Conservation (phyloP, 2,888 invertebrate genomes). For the Heteromyza rotundicornis region DNA sequence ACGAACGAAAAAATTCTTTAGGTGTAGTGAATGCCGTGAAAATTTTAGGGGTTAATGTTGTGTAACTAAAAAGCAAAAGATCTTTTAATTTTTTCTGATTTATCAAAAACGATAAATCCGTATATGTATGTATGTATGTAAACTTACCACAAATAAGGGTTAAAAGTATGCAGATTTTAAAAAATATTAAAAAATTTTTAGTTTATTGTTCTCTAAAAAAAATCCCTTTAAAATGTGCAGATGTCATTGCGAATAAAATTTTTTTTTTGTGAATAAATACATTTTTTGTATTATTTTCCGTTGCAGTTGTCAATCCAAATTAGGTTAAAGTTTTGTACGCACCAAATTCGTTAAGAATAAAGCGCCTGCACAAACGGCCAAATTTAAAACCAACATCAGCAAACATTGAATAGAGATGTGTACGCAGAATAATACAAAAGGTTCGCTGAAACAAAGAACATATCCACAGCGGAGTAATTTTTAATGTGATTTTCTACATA, state of each 20-base stretch:
- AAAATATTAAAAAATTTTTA: too few species aligned
- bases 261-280: background rate
- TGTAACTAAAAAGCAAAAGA: too few species aligned
- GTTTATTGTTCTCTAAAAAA: background rate
- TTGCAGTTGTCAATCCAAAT: constrained; percentile 4
- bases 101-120: too few species aligned
- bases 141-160: too few species aligned
- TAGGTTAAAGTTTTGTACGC: constrained; percentile 24
- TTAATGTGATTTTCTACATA: constrained; percentile 46
- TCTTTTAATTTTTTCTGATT: too few species aligned
- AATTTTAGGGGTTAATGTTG: too few species aligned
- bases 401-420: constrained; percentile 38
- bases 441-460: background rate
- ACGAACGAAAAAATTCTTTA: too few species aligned
- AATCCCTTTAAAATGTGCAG: background rate
- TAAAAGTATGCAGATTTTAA: too few species aligned
- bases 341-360: constrained; percentile 37
- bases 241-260: background rate
- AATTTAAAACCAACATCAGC: constrained; percentile 44
- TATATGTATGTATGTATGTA: too few species aligned
- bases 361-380: constrained; percentile 17
- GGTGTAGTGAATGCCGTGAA: too few species aligned
- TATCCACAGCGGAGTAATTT: constrained; percentile 48
- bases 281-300: background rate
- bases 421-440: too few species aligned